These are phyloP conservation scores for Odontomachus brunneus DNA, from an alignment of 1,140 invertebrate species.

Conservation along the genomic window DNA sequence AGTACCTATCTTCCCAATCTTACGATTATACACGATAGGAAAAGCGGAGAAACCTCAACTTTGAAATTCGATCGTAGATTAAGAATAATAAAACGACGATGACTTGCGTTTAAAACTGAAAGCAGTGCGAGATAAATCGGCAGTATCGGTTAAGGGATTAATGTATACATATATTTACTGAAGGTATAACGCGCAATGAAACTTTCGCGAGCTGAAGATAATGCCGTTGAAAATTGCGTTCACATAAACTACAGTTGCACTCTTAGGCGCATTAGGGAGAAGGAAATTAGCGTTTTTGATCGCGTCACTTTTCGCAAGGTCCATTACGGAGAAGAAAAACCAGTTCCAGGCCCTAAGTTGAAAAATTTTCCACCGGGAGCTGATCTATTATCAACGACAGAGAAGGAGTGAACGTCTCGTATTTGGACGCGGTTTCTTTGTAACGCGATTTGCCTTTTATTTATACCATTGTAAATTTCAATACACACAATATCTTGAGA, in stretches of 20 bases:
- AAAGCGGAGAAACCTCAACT: not conserved
- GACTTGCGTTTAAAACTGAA: not conserved
- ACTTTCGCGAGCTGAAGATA: constrained; percentile 10
- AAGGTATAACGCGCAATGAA: not conserved
- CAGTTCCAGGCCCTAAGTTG: constrained; percentile 35
- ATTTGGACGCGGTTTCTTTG: constrained; percentile 30
- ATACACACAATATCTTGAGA: constrained; percentile 59
- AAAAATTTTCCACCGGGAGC: constrained; percentile 18
- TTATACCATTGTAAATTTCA: constrained; percentile 52
- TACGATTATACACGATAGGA: too few species aligned
- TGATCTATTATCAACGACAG: constrained; percentile 20
- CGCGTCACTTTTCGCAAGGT: constrained; percentile 1
- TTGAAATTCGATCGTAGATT: constrained; percentile 4
- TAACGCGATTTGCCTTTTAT: constrained; percentile 41
- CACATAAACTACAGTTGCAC: constrained; percentile 21
- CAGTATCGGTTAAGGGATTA: constrained; percentile 37
- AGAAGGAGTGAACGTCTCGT: constrained; percentile 1
- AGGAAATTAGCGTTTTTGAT: constrained; percentile 29
- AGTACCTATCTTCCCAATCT: too few species aligned
- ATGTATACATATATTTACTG: too few species aligned
- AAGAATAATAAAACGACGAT: constrained; percentile 12
- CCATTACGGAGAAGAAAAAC: constrained; percentile 8
- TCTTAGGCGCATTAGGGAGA: not conserved
- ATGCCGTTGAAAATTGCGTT: constrained; percentile 7
- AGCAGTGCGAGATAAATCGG: not conserved